A percentile compares a stretch with the other conserved stretches of the same genome.
Evolutionary conservation across 1,140 invertebrate genomes (phyloP).

Genomic region (Saccostrea glomerata): DNA sequence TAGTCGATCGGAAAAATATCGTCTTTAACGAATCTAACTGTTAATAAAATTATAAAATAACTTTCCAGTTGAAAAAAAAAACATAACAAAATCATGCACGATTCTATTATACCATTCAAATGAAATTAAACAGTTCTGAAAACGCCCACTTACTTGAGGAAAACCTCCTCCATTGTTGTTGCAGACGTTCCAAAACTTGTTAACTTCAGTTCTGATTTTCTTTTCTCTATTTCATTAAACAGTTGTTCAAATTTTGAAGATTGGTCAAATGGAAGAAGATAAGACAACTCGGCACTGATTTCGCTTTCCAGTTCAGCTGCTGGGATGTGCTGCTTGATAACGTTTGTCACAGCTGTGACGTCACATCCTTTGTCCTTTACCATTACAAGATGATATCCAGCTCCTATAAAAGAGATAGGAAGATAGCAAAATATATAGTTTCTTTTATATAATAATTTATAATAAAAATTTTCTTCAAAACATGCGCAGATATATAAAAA

Average conservation of each 20-base stretch:
- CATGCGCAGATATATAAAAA: too few relatives aligned
- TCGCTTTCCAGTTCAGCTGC: constrained; percentile 72
- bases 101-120: background rate
- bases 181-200: constrained; percentile 88
- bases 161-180: constrained; percentile 92
- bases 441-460: too few relatives aligned
- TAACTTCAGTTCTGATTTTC: constrained; percentile 83
- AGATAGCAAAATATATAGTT: too few relatives aligned
- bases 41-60: too few relatives aligned
- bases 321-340: constrained; percentile 65
- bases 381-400: constrained; percentile 74
- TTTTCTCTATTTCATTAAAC: constrained; percentile 84
- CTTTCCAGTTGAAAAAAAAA: too few relatives aligned
- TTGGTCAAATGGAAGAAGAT: constrained; percentile 74
- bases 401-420: constrained; percentile 56
- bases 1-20: too few relatives aligned
- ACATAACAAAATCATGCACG: background rate
- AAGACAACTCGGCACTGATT: constrained; percentile 73
- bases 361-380: constrained; percentile 79
- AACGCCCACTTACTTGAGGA: constrained; percentile 84
- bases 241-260: constrained; percentile 78
- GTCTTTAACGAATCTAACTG: too few relatives aligned
- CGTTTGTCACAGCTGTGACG: constrained; percentile 71
- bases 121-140: background rate
- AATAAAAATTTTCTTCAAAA: too few relatives aligned